phyloP scores from a whole-genome alignment of 2,797 vertebrate genomes.

The Paramormyrops hopkinsi region DNA sequence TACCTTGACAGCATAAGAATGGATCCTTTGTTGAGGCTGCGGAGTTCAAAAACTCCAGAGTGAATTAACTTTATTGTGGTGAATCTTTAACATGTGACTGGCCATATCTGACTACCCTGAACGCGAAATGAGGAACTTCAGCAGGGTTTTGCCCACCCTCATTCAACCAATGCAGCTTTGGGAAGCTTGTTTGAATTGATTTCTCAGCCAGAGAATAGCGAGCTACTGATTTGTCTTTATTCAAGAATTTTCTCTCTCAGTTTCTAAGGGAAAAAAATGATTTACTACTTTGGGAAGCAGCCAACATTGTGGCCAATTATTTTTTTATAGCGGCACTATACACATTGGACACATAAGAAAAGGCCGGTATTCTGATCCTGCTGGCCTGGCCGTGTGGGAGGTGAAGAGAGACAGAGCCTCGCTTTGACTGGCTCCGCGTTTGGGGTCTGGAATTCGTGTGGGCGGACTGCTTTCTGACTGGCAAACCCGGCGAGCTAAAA shows the following conservation, averaged over 20 bases:
- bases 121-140: background rate
- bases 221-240: background rate
- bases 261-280: background rate
- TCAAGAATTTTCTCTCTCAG: background rate
- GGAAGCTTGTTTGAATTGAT: background rate
- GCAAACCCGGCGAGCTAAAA: slow-evolving; percentile 19
- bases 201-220: background rate
- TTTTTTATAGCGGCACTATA: background rate
- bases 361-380: background rate
- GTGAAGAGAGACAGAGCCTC: background rate
- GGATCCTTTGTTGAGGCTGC: background rate
- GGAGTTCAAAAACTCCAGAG: slow-evolving; percentile 5
- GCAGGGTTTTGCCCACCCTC: background rate
- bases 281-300: background rate
- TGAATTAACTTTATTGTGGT: background rate
- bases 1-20: slow-evolving; percentile 1
- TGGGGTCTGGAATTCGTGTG: slow-evolving; percentile 40
- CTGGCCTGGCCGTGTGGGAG: background rate
- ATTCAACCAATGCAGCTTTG: background rate
- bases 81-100: slow-evolving; percentile 4
- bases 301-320: background rate
- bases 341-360: background rate
- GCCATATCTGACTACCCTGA: background rate
- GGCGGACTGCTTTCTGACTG: slow-evolving; percentile 10
- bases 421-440: slow-evolving; percentile 15